phyloP scores from a whole-genome alignment of 2,797 vertebrate species.

The Ptychadena robeensis region DNA sequence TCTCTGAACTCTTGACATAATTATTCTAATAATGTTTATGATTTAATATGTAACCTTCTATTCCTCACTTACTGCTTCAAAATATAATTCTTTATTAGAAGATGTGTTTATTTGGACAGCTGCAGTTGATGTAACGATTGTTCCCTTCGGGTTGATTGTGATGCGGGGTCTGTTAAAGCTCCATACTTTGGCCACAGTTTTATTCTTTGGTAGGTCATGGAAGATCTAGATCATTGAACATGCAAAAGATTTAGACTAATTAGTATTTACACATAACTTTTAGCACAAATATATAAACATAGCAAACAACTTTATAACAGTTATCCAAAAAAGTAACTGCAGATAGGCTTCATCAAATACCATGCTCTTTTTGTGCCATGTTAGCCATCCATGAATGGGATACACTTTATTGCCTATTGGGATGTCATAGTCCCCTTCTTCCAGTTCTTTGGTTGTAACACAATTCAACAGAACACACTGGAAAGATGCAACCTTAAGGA shows the following conservation, averaged over 20 bases:
- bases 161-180: slow-evolving; percentile 73
- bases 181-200: slow-evolving; percentile 75
- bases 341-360: no score
- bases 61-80: slow-evolving; percentile 75
- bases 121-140: slow-evolving; percentile 67
- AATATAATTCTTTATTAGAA: slow-evolving; percentile 67
- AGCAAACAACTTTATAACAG: background rate
- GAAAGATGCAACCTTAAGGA: no score
- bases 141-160: slow-evolving; percentile 72
- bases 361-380: no score
- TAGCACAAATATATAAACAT: background rate
- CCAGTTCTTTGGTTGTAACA: no score
- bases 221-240: slow-evolving; percentile 63
- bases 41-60: background rate
- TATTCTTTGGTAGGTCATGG: slow-evolving; percentile 53
- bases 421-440: no score
- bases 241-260: background rate
- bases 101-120: slow-evolving; percentile 71
- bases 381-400: no score
- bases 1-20: no score
- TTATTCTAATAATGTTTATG: background rate
- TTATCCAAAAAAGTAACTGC: no score
- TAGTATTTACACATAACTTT: background rate
- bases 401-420: no score
- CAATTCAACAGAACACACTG: no score